phyloP scores from a whole-genome alignment of 2,797 vertebrate species.

The Lycodopsis pacificus region DNA sequence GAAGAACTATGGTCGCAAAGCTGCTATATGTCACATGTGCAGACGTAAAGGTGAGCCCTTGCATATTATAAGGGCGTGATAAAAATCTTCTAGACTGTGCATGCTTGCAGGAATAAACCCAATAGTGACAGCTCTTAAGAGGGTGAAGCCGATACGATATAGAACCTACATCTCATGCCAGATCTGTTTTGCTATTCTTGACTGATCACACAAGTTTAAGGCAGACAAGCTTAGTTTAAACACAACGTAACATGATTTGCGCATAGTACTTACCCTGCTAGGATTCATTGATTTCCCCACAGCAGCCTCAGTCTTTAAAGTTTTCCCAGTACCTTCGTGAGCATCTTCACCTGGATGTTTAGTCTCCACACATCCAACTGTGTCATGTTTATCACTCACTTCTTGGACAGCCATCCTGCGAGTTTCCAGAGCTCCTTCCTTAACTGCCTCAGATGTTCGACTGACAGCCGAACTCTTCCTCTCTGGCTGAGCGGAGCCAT shows the following conservation, averaged over 20 bases:
- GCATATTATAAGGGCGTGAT: too few species aligned
- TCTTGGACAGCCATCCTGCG: slow-evolving; percentile 17
- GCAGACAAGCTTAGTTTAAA: background rate
- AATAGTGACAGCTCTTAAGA: too few species aligned
- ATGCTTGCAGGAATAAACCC: too few species aligned
- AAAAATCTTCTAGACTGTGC: too few species aligned
- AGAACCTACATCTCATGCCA: background rate
- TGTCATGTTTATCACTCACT: background rate
- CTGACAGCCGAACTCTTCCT: background rate
- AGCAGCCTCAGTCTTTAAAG: background rate
- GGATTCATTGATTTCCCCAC: slow-evolving; percentile 31
- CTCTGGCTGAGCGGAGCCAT: background rate
- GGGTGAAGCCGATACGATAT: too few species aligned
- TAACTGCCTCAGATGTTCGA: slow-evolving; percentile 26
- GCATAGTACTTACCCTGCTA: slow-evolving; percentile 41
- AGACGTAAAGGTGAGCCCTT: too few species aligned
- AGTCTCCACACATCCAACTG: background rate
- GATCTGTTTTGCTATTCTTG: background rate
- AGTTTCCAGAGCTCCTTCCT: slow-evolving; percentile 10
- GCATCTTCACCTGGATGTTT: background rate
- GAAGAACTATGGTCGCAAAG: too few species aligned
- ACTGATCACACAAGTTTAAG: too few species aligned
- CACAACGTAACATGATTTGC: background rate
- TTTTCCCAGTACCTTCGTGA: background rate
- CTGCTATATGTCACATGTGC: too few species aligned